Evolutionary conservation across 2,113 vertebrate genomes (phyloP).

Genomic region (Hypomesus transpacificus): DNA sequence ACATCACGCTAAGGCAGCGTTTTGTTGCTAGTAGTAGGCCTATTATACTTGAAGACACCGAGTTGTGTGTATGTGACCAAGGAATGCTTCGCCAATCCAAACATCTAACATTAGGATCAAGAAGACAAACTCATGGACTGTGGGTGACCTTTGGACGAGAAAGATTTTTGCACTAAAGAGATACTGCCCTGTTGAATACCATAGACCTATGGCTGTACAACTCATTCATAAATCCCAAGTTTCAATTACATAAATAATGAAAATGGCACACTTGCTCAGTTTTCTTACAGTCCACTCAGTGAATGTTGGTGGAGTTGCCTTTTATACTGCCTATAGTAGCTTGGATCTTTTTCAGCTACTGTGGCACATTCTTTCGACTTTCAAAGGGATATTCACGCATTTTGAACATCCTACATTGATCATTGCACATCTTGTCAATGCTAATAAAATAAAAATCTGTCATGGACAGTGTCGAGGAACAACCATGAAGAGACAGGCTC

Average conservation of each 20-base stretch:
- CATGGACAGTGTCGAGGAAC: constrained; percentile 27
- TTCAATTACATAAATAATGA: neutral
- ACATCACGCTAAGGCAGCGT: too few relatives aligned
- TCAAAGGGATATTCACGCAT: constrained; percentile 8
- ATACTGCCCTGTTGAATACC: neutral
- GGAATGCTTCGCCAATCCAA: too few relatives aligned
- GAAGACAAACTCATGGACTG: too few relatives aligned
- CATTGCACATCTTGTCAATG: too few relatives aligned
- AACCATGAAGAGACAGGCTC: constrained; percentile 42
- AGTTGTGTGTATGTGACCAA: too few relatives aligned
- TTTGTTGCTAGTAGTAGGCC: too few relatives aligned
- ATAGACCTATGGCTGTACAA: neutral
- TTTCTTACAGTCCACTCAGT: neutral
- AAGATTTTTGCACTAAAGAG: neutral
- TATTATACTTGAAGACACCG: too few relatives aligned
- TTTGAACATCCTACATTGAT: neutral
- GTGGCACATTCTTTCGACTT: constrained; percentile 33
- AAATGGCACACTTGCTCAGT: too few relatives aligned
- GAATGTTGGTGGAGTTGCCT: neutral
- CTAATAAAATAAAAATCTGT: neutral
- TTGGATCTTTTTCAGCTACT: constrained; percentile 11
- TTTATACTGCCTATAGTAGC: neutral
- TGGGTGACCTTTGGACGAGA: too few relatives aligned
- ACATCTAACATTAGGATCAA: too few relatives aligned
- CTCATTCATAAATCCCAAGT: neutral